Evolutionary conservation across 2,888 invertebrate species (phyloP).

Genomic region (Amblyjoppa proteus): DNA sequence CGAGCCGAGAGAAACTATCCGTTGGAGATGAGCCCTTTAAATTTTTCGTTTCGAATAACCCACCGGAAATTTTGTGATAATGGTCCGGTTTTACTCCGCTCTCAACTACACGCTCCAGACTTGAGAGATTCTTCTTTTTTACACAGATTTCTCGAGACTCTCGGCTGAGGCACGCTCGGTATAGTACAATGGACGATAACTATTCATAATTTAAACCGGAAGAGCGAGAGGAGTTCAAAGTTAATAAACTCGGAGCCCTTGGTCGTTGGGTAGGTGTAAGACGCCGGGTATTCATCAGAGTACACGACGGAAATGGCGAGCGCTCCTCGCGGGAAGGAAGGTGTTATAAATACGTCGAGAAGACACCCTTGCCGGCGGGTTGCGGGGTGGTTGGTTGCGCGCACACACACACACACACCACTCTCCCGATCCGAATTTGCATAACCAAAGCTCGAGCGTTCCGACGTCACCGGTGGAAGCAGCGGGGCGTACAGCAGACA

Average conservation of each 20-base stretch:
- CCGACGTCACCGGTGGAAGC: slow-evolving; percentile 55
- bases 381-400: slow-evolving; percentile 78
- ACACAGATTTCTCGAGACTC: slow-evolving; percentile 34
- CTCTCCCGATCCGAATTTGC: slow-evolving; percentile 79
- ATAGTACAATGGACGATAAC: slow-evolving; percentile 59
- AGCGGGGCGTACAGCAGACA: slow-evolving; percentile 36
- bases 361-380: slow-evolving; percentile 75
- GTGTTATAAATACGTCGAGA: slow-evolving; percentile 83
- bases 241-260: slow-evolving; percentile 64
- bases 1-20: background rate
- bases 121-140: background rate
- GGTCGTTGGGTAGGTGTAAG: slow-evolving; percentile 15
- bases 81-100: too few relatives aligned
- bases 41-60: too few relatives aligned
- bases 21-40: too few relatives aligned
- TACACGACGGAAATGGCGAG: slow-evolving; percentile 72
- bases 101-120: too few relatives aligned
- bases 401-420: slow-evolving; percentile 77
- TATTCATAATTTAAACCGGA: slow-evolving; percentile 66
- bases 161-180: background rate
- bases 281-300: slow-evolving; percentile 74
- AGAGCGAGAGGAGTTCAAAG: slow-evolving; percentile 59
- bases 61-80: too few relatives aligned
- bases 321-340: slow-evolving; percentile 75
- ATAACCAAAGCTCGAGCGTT: slow-evolving; percentile 79